These are phyloP conservation scores for Acipenser oxyrinchus DNA, from an alignment of 2,797 vertebrate species.

Conservation along the genomic window DNA sequence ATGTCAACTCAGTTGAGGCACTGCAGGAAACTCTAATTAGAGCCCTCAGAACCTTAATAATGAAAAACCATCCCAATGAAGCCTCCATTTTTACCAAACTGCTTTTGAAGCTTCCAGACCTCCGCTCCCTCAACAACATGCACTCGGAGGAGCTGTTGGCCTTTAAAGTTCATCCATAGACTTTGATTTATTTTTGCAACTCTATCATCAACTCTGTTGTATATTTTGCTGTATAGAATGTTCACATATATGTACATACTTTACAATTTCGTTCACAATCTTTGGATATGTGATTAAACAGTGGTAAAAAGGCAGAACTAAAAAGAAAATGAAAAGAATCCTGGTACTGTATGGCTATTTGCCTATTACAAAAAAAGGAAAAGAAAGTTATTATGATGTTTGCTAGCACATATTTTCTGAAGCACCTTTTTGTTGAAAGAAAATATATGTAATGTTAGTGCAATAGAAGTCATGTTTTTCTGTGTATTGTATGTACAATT, in stretches of 20 bases:
- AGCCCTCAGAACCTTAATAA: constrained; percentile 83
- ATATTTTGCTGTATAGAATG: constrained; percentile 34
- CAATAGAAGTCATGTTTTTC: constrained; percentile 10
- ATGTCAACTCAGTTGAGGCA: constrained; percentile 81
- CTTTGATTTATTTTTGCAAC: constrained; percentile 35
- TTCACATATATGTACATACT: constrained; percentile 43
- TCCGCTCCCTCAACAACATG: constrained; percentile 97
- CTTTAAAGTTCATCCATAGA: constrained; percentile 86
- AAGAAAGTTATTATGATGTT: not conserved
- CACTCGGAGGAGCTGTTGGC: constrained; percentile 96
- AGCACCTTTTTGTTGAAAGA: constrained; percentile 14
- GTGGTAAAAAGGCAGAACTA: not conserved
- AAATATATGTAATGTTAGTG: constrained; percentile 5
- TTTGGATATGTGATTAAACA: constrained; percentile 11
- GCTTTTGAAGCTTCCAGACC: constrained; percentile 89
- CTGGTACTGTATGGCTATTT: constrained; percentile 5
- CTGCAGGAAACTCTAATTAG: constrained; percentile 94
- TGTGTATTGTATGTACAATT: constrained; percentile 5
- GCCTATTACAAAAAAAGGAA: not conserved
- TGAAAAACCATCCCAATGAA: constrained; percentile 86
- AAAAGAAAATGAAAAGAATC: not conserved
- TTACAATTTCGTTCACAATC: constrained; percentile 6
- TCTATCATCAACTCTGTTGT: constrained; percentile 40
- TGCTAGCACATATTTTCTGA: constrained; percentile 3
- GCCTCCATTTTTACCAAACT: constrained; percentile 94